phyloP scores from a whole-genome alignment of 2,888 invertebrate species.

The Adineta ricciae region DNA sequence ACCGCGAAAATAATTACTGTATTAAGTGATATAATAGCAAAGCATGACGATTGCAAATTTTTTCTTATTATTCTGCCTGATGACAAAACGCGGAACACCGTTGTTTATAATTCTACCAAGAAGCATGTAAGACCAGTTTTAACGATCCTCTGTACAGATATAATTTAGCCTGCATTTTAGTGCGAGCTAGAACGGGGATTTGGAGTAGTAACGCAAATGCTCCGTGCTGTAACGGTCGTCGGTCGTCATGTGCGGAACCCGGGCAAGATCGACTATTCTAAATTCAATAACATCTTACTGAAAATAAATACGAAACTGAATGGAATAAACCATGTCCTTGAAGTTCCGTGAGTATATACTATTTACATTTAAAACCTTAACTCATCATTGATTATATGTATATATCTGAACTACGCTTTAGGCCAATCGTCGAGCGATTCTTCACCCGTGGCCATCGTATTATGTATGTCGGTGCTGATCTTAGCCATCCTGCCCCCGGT shows the following conservation, averaged over 20 bases:
- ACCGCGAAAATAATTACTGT: too few species aligned
- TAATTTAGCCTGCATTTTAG: too few species aligned
- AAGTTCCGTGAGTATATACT: background rate
- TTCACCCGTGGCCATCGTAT: background rate
- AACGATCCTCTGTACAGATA: background rate
- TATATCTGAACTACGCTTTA: too few species aligned
- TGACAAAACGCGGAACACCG: too few species aligned
- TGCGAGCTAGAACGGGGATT: background rate
- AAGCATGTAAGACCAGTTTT: background rate
- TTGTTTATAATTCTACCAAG: background rate
- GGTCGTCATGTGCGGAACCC: background rate
- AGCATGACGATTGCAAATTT: background rate
- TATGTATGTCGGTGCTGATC: conserved; percentile 35
- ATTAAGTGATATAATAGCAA: background rate
- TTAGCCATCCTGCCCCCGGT: conserved; percentile 35
- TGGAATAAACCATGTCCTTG: conserved; percentile 26
- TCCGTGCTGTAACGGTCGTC: background rate
- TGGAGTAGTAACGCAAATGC: conserved; percentile 24
- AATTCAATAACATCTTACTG: conserved; percentile 22
- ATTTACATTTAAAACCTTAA: too few species aligned
- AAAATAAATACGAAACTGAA: conserved; percentile 30
- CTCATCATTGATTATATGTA: too few species aligned
- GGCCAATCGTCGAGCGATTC: background rate
- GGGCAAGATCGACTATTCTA: background rate
- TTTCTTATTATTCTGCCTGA: background rate